Base-by-base conservation (phyloP, 2,888 invertebrate genomes). In the Seladonia tumulorum region DNA sequence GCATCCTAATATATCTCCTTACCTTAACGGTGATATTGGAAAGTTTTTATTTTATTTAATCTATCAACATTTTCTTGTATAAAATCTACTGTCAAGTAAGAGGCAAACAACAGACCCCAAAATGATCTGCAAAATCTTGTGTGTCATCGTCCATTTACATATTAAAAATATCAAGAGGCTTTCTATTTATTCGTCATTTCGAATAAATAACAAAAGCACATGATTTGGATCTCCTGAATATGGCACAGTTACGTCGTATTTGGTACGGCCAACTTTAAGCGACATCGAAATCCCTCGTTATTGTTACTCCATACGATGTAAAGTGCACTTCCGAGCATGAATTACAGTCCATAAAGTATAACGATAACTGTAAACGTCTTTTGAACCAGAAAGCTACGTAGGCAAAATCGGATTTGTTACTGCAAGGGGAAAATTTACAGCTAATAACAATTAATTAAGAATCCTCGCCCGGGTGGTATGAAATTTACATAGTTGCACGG, bases 401-500 rank as follows among this genome's bases (percentile, higher is more conserved):
- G 35, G 1, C 66, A 22, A 68, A 39, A 39, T 35, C 10, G 66
- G 7, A 68, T 68, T 35, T 39, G 66, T 35, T 8, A 39, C 35
- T 22, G 39, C 35, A 35, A 35, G 29, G 12, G n/a, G 66, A 68
- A 22, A 39, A 68, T 68, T 68, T 39, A 39, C 39, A 39, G 66
- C 66, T 68, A 35, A 35, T 68, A 68, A 68, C 35, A 68, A 68
- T 68, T 68, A 68, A 68, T 68, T 68, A 68, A 68, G 66, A 68
- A 68, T 68, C 66, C 66, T 39, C 18, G 39, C 39, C 4, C 39
- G 22, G 18, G 66, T 47, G 4, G n/a, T 45, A 49, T 71, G 66
- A 86, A 80, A 86, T 77, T 78, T 85, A 18, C 85, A 63, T 77
- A 14, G 35, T 39, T 72, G 70, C 57, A 2, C n/a, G 63, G 57